phyloP scores from a whole-genome alignment of 2,888 invertebrate species.

The Oegoconia quadripuncta region DNA sequence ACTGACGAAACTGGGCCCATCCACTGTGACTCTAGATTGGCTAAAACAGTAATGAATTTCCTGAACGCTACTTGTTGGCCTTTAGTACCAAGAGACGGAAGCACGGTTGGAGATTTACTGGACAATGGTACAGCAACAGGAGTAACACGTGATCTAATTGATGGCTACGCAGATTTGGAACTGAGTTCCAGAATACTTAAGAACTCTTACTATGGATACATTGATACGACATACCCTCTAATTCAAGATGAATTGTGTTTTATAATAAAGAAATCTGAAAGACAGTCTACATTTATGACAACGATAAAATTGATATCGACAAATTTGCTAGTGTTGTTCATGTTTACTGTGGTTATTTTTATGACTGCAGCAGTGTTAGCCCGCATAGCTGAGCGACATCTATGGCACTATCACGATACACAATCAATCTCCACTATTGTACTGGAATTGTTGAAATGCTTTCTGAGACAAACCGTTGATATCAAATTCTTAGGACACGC shows the following conservation, averaged over 20 bases:
- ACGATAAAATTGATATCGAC: constrained; percentile 52
- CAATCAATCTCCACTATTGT: constrained; percentile 38
- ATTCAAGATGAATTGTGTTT: constrained; percentile 78
- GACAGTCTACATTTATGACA: constrained; percentile 69
- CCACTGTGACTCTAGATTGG: constrained; percentile 49
- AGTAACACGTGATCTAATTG: constrained; percentile 61
- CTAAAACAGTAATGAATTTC: constrained; percentile 44
- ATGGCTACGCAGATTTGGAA: constrained; percentile 76
- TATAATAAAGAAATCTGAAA: constrained; percentile 67
- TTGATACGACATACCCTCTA: constrained; percentile 74
- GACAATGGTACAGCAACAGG: constrained; percentile 68
- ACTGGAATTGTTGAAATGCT: constrained; percentile 59
- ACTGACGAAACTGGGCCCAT: constrained; percentile 47
- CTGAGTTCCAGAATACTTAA: constrained; percentile 75
- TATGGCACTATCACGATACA: constrained; percentile 37
- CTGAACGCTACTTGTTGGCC: constrained; percentile 63
- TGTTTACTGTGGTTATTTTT: constrained; percentile 41
- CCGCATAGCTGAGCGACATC: constrained; percentile 43
- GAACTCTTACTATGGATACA: constrained; percentile 64
- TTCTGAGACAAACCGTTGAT: constrained; percentile 62
- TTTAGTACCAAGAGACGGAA: constrained; percentile 55
- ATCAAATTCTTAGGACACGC: constrained; percentile 55
- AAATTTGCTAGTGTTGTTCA: constrained; percentile 45
- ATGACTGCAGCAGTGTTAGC: constrained; percentile 41
- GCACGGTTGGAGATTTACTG: constrained; percentile 61